Conservation (phyloP, 2,888 invertebrate genomes). For the Crossocerus cetratus region DNA sequence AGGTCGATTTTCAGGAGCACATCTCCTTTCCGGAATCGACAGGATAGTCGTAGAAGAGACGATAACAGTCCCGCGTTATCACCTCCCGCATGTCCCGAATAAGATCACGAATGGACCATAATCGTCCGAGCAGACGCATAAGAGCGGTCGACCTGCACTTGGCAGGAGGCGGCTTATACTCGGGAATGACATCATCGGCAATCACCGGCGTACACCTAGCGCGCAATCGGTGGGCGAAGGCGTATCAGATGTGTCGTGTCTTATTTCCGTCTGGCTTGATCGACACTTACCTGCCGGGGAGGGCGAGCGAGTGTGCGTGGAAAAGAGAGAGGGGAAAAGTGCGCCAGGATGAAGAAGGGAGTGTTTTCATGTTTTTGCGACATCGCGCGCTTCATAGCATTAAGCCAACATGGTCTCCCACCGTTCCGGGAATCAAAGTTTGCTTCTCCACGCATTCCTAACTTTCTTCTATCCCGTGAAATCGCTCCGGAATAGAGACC, state of each 20-base stretch:
- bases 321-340: constrained; percentile 15
- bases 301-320: constrained; percentile 26
- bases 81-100: constrained; percentile 20
- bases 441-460: constrained; percentile 36
- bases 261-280: constrained; percentile 71
- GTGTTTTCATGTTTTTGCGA: no score
- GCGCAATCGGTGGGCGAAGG: constrained; percentile 71
- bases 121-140: constrained; percentile 5
- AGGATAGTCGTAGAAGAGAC: background rate
- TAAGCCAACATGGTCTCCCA: constrained; percentile 25
- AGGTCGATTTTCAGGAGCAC: no score
- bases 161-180: constrained; percentile 60
- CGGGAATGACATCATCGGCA: constrained; percentile 74
- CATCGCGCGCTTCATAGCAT: background rate
- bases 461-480: constrained; percentile 50
- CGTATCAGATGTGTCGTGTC: constrained; percentile 75
- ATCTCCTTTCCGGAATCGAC: no score
- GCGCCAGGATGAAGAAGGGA: background rate
- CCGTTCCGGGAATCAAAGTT: constrained; percentile 47
- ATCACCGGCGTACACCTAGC: constrained; percentile 68
- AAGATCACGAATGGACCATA: constrained; percentile 19
- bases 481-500: constrained; percentile 35
- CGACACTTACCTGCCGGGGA: constrained; percentile 14
- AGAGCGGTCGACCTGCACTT: constrained; percentile 52
- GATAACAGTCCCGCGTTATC: constrained; percentile 31